Evolutionary conservation across 2,113 vertebrate species (phyloP).

Genomic region (Megaleporinus macrocephalus): DNA sequence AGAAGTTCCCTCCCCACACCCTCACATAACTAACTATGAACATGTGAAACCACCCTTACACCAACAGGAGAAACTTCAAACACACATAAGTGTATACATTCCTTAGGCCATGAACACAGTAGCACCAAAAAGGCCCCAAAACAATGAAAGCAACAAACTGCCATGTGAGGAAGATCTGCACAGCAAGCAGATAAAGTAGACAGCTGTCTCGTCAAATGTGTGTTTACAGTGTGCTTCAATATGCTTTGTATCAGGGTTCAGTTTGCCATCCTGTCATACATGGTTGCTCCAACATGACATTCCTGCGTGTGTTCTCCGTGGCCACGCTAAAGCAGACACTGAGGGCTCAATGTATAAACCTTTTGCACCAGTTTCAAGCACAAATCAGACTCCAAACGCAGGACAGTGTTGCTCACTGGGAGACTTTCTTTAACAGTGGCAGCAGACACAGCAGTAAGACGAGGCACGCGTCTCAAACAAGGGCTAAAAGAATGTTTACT

Average conservation of each 20-base stretch:
- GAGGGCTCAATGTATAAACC: no score
- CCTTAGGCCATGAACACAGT: neutral
- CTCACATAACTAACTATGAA: neutral
- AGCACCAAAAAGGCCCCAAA: neutral
- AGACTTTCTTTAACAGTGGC: no score
- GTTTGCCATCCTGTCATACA: neutral
- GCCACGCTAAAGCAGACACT: no score
- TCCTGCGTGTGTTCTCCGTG: no score
- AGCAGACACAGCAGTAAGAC: no score
- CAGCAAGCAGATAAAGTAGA: neutral
- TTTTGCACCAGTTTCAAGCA: no score
- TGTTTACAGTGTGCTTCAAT: neutral
- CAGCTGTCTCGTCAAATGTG: neutral
- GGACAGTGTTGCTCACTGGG: no score
- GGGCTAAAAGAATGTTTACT: no score
- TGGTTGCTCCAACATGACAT: neutral
- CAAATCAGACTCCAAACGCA: no score
- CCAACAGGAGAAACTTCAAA: neutral
- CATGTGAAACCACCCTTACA: neutral
- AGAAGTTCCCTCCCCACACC: conserved; percentile 8
- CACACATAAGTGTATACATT: neutral
- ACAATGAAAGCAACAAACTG: neutral
- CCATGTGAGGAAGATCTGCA: neutral
- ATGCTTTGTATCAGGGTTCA: neutral
- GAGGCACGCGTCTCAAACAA: no score